Evolutionary conservation across 2,113 vertebrate genomes (phyloP), one percentile per base, ranked within the genome.

Genomic region (Aspidoscelis tigris): DNA sequence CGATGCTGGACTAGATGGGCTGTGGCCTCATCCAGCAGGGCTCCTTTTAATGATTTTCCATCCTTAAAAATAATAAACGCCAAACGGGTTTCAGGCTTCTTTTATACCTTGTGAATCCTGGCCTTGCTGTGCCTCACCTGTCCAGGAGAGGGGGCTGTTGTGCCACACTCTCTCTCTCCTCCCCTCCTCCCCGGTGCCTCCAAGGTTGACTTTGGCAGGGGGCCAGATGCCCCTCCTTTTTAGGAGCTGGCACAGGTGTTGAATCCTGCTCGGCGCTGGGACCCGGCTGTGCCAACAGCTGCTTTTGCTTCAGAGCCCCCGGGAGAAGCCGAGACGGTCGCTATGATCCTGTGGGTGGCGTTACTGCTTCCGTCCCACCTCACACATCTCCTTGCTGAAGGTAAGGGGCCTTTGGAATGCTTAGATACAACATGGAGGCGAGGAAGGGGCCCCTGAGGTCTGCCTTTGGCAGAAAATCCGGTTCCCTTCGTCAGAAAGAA

Each of bases 71-170:
- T 33, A 33, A 33, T 33, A 33, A 33, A 33, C 8, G 47, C 47
- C 47, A 50, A 50, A 50, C 5, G 8, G 47, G 47, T 50, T 50
- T 50, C 47, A 50, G 47, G 47, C 47, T 50, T 5, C 47, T 50
- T 50, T 50, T 9, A 5, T 50, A 9, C 8, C 47, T 5, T 9
- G 47, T 21, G 26, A 76, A 53, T n/a, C 26, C 64, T 66, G 21
- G 2, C 39, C 65, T n/a, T 70, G 75, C 50, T 21, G 43, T 71
- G 39, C 68, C 41, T 78, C 68, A 78, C 83, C 76, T 84, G 76
- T 12, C 68, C 83, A 64, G 39, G 7, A 78, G 83, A 55, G 76
- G 83, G 83, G 3, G 55, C 24, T 50, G 24, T 18, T 33, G 26
- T 8, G n/a, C 11, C 18, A 14, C 7, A 11, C 41, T 69, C 41